A percentile compares a stretch with the other conserved stretches of the same genome.
These are phyloP conservation scores for Drosophila yakuba DNA, from an alignment of 1,140 invertebrate genomes.

Conservation along the genomic window DNA sequence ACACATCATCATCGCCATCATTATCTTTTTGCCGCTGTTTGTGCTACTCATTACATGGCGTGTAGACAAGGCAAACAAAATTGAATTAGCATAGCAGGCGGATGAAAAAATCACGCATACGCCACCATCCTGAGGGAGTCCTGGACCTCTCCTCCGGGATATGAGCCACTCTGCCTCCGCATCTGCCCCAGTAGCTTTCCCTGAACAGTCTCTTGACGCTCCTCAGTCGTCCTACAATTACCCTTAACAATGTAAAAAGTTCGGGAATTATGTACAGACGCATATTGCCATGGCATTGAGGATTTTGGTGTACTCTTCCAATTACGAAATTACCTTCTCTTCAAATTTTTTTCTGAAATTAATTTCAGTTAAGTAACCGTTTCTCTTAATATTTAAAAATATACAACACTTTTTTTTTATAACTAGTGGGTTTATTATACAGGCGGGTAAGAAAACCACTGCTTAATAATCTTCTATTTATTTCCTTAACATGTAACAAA, in stretches of 20 bases:
- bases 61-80: slow-evolving; percentile 81
- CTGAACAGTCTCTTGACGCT: slow-evolving; percentile 21
- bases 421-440: too few relatives aligned
- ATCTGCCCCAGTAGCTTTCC: background rate
- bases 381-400: too few relatives aligned
- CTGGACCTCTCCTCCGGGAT: slow-evolving; percentile 34
- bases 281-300: background rate
- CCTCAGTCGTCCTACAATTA: slow-evolving; percentile 73
- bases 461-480: too few relatives aligned
- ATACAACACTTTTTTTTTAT: too few relatives aligned
- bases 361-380: too few relatives aligned
- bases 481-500: background rate
- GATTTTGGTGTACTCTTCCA: background rate
- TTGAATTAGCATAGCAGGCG: slow-evolving; percentile 78
- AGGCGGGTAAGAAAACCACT: too few relatives aligned
- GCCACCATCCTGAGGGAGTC: slow-evolving; percentile 46
- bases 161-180: background rate
- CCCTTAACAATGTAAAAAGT: slow-evolving; percentile 62
- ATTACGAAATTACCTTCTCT: background rate
- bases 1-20: slow-evolving; percentile 54
- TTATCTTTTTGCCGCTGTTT: slow-evolving; percentile 69
- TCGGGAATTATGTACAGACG: slow-evolving; percentile 10
- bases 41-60: slow-evolving; percentile 80
- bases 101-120: slow-evolving; percentile 78
- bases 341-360: too few relatives aligned